phyloP scores from a whole-genome alignment of 2,797 vertebrate species.

The Acanthurus tractus region DNA sequence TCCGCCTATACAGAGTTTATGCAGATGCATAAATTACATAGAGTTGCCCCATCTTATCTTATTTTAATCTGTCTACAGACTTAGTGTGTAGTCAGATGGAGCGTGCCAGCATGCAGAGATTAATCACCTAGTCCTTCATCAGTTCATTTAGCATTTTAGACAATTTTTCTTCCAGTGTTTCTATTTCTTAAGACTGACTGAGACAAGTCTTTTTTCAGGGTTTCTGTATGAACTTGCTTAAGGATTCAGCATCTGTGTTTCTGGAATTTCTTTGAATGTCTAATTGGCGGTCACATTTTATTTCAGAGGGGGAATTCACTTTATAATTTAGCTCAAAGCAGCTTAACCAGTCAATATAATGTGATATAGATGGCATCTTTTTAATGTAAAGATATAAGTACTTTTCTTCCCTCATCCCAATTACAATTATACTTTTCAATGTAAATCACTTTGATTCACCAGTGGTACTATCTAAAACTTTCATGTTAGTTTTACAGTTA shows the following conservation, averaged over 20 bases:
- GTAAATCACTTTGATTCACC: slow-evolving; percentile 3
- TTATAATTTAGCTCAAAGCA: too few species aligned
- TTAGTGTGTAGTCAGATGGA: neutral
- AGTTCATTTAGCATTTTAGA: slow-evolving; percentile 1
- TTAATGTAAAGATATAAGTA: neutral
- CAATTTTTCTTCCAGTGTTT: neutral
- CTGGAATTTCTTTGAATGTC: too few species aligned
- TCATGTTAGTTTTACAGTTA: slow-evolving; percentile 3
- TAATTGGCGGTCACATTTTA: too few species aligned
- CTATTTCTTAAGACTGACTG: slow-evolving; percentile 21
- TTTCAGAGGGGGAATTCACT: too few species aligned
- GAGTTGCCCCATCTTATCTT: slow-evolving; percentile 21
- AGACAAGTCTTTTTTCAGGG: slow-evolving; percentile 1
- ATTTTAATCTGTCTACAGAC: slow-evolving; percentile 25
- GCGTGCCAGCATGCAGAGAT: slow-evolving; percentile 6
- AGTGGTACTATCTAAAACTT: neutral
- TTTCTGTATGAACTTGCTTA: slow-evolving; percentile 4
- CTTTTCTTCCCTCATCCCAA: too few species aligned
- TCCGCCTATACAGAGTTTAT: slow-evolving; percentile 26
- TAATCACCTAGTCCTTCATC: slow-evolving; percentile 25
- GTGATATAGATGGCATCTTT: neutral
- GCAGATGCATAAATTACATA: slow-evolving; percentile 23
- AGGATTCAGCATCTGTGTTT: neutral
- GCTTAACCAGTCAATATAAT: neutral
- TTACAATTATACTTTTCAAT: neutral